Conservation (phyloP, 2,113 vertebrate genomes). For the Ia io region DNA sequence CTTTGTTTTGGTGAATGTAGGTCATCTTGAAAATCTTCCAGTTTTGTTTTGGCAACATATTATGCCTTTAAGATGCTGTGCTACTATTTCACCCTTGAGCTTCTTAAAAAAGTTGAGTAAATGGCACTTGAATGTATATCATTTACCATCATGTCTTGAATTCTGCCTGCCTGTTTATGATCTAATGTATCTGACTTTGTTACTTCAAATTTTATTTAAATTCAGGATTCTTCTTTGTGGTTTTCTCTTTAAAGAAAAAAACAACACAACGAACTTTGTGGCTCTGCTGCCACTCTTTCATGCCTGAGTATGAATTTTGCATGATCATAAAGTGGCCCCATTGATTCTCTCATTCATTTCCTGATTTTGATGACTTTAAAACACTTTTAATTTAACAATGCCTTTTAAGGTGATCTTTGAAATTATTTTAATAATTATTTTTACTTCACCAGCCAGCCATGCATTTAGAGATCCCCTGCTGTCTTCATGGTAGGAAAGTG, state of each 20-base stretch:
- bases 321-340: background rate
- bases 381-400: background rate
- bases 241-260: background rate
- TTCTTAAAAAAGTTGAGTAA: constrained; percentile 1
- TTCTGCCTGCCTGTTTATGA: background rate
- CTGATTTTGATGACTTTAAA: background rate
- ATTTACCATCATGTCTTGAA: background rate
- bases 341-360: background rate
- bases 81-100: background rate
- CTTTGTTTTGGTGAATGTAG: background rate
- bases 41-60: background rate
- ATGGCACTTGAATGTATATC: background rate
- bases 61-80: background rate
- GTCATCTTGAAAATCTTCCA: background rate
- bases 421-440: background rate
- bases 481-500: background rate
- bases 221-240: background rate
- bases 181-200: background rate
- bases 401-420: background rate
- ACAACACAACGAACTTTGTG: background rate
- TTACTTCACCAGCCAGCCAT: background rate
- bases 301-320: background rate
- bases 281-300: background rate
- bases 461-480: background rate
- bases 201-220: background rate